These are phyloP conservation scores for Trichopoda pennipes DNA, from an alignment of 2,888 invertebrate genomes.

Conservation along the genomic window DNA sequence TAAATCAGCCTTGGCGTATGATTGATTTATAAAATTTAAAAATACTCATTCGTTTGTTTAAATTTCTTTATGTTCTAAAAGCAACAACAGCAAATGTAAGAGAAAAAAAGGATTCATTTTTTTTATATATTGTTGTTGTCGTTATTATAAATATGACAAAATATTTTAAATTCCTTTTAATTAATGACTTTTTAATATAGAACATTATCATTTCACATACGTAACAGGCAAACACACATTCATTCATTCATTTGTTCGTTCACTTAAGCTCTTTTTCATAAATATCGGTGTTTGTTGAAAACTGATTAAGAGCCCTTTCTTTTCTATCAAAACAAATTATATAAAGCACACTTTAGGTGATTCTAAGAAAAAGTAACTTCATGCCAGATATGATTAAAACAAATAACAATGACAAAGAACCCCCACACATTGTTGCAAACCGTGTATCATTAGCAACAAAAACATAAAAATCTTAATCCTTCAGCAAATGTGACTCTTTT, in stretches of 20 bases:
- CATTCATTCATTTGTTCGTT: background rate
- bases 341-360: background rate
- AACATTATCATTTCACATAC: too few relatives aligned
- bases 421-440: too few relatives aligned
- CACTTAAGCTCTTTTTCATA: too few relatives aligned
- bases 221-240: too few relatives aligned
- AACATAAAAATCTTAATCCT: constrained; percentile 35
- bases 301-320: background rate
- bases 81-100: background rate
- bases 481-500: constrained; percentile 28
- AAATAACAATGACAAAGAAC: constrained; percentile 14
- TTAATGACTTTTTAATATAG: constrained; percentile 31
- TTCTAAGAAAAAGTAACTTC: too few relatives aligned
- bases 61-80: background rate
- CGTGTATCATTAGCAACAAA: too few relatives aligned
- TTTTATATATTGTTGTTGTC: too few relatives aligned
- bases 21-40: constrained; percentile 52
- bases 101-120: constrained; percentile 1
- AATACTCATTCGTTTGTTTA: constrained; percentile 21
- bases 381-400: constrained; percentile 13
- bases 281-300: constrained; percentile 6
- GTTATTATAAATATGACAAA: constrained; percentile 40
- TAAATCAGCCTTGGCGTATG: constrained; percentile 54
- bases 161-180: constrained; percentile 54
- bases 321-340: background rate